Evolutionary conservation across 2,888 invertebrate species (phyloP), one percentile per base, ranked within the genome.

Genomic region (Eucera pruinosa): DNA sequence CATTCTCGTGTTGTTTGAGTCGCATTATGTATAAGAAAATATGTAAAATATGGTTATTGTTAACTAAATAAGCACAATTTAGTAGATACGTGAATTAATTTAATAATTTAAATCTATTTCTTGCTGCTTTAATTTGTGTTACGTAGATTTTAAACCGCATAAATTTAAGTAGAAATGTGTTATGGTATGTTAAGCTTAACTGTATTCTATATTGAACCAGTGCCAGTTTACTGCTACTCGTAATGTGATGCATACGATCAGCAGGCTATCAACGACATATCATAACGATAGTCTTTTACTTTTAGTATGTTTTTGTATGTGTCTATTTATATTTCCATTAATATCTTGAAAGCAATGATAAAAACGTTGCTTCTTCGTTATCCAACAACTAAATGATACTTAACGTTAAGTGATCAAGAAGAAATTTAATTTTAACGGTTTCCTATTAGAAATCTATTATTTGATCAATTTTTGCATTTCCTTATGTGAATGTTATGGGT

Each of bases 171-270:
- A 11, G 57, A 41, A 57, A 41, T 25, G n/a, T 25, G 25, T 41
- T 25, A 27, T 58, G 41, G 41, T 25, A 41, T 41, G 41, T 58
- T 41, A 41, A 58, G 30, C 57, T 41, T 58, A 41, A 41, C 57
- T 41, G 57, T 58, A 41, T 15, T 57, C 11, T n/a, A 11, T n/a
- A 25, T 41, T 57, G 57, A 57, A 57, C 25, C n/a, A 48, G 25
- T 27, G 48, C 48, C 25, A 57, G 41, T 25, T 27, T 13, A 13
- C 41, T 0, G 41, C 25, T 58, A n/a, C n/a, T 25, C 11, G 6
- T 39, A 39, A 55, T 39, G 36, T n/a, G 41, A 41, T 25, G 15
- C 7, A 36, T 18, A 25, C 36, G 25, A n/a, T 41, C 57, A n/a
- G 23, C 11, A n/a, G 4, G 47, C 13, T 23, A 41, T 41, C n/a